Conservation (phyloP, 2,888 invertebrate genomes). For the Galeruca laticollis region DNA sequence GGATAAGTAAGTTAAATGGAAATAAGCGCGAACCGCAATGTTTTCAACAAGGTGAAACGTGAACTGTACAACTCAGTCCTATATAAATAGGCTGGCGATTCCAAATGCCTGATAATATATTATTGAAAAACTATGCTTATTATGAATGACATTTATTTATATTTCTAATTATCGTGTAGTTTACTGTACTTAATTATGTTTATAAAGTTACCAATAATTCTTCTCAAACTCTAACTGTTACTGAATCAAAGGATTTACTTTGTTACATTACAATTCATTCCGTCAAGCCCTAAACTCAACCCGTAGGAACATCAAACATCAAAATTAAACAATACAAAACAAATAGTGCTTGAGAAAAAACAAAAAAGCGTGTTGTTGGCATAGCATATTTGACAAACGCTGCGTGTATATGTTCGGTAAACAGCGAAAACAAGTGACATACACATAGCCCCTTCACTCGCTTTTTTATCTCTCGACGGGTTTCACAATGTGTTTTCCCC, state of each 20-base stretch:
- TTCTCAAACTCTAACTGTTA: no score
- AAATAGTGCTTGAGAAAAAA: slow-evolving; percentile 58
- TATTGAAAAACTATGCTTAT: no score
- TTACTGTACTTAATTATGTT: no score
- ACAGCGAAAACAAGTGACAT: slow-evolving; percentile 37
- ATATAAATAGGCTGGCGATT: no score
- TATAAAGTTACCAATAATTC: no score
- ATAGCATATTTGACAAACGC: slow-evolving; percentile 65
- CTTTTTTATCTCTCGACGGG: slow-evolving; percentile 8
- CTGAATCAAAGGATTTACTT: not conserved
- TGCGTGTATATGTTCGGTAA: slow-evolving; percentile 45
- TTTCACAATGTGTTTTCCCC: slow-evolving; percentile 34
- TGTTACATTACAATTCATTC: slow-evolving; percentile 13
- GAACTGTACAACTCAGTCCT: no score
- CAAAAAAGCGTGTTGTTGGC: slow-evolving; percentile 56
- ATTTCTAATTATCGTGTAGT: no score
- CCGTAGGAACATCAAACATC: slow-evolving; percentile 46
- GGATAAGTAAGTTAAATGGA: no score
- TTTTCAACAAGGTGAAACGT: no score
- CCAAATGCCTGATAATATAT: no score
- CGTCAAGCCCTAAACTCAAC: slow-evolving; percentile 28
- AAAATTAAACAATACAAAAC: slow-evolving; percentile 53
- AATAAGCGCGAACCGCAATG: no score
- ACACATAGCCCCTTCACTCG: not conserved
- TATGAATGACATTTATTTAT: no score